Evolutionary conservation across 2,113 vertebrate genomes (phyloP).

Genomic region (Forbesichthys papilliferus): DNA sequence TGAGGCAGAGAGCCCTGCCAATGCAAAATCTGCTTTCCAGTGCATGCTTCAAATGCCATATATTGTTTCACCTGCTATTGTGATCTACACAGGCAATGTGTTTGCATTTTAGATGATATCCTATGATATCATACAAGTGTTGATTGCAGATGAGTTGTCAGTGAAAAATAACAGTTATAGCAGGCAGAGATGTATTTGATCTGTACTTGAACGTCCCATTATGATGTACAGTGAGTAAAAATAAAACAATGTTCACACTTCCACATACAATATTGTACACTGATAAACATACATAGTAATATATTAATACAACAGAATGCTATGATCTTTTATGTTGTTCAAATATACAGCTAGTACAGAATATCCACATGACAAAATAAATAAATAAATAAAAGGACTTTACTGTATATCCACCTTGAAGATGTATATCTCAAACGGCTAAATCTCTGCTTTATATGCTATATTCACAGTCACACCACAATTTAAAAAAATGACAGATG

Average conservation of each 20-base stretch:
- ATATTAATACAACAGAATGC: too few relatives aligned
- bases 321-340: not conserved
- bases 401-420: too few relatives aligned
- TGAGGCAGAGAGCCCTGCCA: conserved; percentile 50
- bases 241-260: not conserved
- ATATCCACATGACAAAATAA: too few relatives aligned
- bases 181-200: not conserved
- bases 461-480: too few relatives aligned
- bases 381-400: too few relatives aligned
- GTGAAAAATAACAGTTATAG: conserved; percentile 17
- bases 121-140: not conserved
- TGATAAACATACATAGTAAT: too few relatives aligned
- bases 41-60: conserved; percentile 69
- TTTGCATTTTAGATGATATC: conserved; percentile 29
- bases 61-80: conserved; percentile 73
- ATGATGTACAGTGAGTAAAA: not conserved
- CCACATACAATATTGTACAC: not conserved
- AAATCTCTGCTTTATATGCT: too few relatives aligned
- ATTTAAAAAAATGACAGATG: not conserved
- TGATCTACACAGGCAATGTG: conserved; percentile 51
- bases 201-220: not conserved
- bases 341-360: too few relatives aligned
- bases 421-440: too few relatives aligned
- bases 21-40: conserved; percentile 64
- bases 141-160: conserved; percentile 11